These are phyloP conservation scores for Noctua pronuba DNA, from an alignment of 2,888 invertebrate species.

Conservation along the genomic window DNA sequence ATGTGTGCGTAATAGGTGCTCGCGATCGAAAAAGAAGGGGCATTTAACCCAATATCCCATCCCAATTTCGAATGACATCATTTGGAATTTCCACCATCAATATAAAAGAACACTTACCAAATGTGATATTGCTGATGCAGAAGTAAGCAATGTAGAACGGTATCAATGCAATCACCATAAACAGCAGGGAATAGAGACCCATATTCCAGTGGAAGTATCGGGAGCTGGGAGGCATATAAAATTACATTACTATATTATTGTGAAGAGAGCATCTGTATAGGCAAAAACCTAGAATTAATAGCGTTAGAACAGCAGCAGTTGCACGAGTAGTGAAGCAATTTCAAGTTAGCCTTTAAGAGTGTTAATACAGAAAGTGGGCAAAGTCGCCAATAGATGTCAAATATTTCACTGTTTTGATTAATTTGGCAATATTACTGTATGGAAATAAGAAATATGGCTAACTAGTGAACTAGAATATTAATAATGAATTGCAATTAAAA, in stretches of 20 bases:
- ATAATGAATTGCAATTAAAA: too few relatives aligned
- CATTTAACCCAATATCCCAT: not conserved
- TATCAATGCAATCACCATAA: conserved; percentile 98
- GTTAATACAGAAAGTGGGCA: too few relatives aligned
- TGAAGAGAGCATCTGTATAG: not conserved
- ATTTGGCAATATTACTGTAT: too few relatives aligned
- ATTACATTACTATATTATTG: not conserved
- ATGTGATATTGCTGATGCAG: conserved; percentile 96
- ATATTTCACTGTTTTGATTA: too few relatives aligned
- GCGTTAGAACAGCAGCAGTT: not conserved
- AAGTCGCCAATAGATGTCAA: too few relatives aligned
- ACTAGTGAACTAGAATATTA: too few relatives aligned
- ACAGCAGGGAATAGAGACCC: conserved; percentile 96
- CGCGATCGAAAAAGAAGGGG: not conserved
- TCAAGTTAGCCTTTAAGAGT: not conserved
- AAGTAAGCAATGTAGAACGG: conserved; percentile 99
- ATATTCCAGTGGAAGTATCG: conserved; percentile 98
- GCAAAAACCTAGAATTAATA: not conserved
- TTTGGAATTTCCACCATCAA: not conserved
- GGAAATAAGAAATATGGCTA: too few relatives aligned
- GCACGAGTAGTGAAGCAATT: not conserved
- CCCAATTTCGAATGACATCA: too few relatives aligned
- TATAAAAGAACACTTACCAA: conserved; percentile 88
- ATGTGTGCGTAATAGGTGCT: not conserved
- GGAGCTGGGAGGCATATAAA: conserved; percentile 91